Conservation (phyloP, 2,888 invertebrate species). For the Salpingus planirostris region DNA sequence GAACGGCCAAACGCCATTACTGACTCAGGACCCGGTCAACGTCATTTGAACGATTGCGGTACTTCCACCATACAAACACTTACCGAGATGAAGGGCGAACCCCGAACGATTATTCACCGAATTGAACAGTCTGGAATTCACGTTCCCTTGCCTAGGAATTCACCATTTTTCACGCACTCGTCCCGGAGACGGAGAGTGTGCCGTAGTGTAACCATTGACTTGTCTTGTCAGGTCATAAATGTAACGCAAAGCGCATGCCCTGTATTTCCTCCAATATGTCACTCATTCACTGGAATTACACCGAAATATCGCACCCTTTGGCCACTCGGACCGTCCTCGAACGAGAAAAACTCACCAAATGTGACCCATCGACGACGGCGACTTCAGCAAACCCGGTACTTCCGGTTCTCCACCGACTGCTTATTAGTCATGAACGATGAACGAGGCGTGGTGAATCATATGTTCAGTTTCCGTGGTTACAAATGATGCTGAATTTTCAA, state of each 20-base stretch:
- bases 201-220: slow-evolving; percentile 24
- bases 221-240: slow-evolving; percentile 24
- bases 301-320: no score
- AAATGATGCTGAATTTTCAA: slow-evolving; percentile 9
- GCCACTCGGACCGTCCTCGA: no score
- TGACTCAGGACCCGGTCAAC: slow-evolving; percentile 25
- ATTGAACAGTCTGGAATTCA: no score
- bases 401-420: no score
- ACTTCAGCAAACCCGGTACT: no score
- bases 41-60: slow-evolving; percentile 18
- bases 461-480: slow-evolving; percentile 24
- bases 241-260: slow-evolving; percentile 18
- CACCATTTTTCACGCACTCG: slow-evolving; percentile 25
- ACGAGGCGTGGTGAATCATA: slow-evolving; percentile 28
- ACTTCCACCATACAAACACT: no score
- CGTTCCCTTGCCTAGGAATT: slow-evolving; percentile 23
- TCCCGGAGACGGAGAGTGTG: slow-evolving; percentile 24
- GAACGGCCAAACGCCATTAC: slow-evolving; percentile 27
- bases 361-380: no score
- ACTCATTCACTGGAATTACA: no score
- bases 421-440: no score
- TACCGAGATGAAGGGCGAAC: no score
- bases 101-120: no score
- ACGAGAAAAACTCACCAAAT: no score
- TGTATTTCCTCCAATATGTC: slow-evolving; percentile 20